Percentiles rank a stretch among this genome's conserved stretches.
phyloP scores from a whole-genome alignment of 1,140 invertebrate species.

The Drosophila pandora region DNA sequence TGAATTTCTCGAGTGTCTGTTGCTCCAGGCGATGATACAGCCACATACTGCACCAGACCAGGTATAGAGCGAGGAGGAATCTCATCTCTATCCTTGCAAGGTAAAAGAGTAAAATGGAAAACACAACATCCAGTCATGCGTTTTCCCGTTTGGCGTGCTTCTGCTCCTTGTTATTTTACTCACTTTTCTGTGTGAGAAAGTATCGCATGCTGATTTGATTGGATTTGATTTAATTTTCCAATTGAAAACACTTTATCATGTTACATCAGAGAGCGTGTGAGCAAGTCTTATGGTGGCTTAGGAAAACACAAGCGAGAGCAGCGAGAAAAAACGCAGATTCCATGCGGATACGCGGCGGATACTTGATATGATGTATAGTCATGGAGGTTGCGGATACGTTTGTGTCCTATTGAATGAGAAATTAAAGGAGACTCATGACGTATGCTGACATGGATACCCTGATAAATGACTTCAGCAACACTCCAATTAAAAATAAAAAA shows the following conservation, averaged over 20 bases:
- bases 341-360: conserved; percentile 28
- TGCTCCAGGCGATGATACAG: conserved; percentile 59
- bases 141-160: conserved; percentile 40
- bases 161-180: conserved; percentile 29
- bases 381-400: conserved; percentile 23
- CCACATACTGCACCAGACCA: conserved; percentile 51
- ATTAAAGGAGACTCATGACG: background rate
- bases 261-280: conserved; percentile 32
- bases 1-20: conserved; percentile 20
- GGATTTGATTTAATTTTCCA: conserved; percentile 82
- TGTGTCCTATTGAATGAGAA: conserved; percentile 48
- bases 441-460: background rate
- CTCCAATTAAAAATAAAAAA: no score
- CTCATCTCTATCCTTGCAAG: background rate
- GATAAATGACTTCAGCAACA: background rate
- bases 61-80: conserved; percentile 7
- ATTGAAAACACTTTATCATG: conserved; percentile 81
- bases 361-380: conserved; percentile 45
- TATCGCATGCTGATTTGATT: conserved; percentile 79
- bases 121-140: conserved; percentile 61
- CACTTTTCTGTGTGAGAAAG: conserved; percentile 29
- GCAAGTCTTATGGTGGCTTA: conserved; percentile 12
- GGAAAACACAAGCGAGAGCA: conserved; percentile 38
- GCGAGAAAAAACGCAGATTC: conserved; percentile 1
- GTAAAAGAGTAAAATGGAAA: conserved; percentile 13